Conservation (phyloP, 2,113 vertebrate species). For the Acanthisitta chloris region DNA sequence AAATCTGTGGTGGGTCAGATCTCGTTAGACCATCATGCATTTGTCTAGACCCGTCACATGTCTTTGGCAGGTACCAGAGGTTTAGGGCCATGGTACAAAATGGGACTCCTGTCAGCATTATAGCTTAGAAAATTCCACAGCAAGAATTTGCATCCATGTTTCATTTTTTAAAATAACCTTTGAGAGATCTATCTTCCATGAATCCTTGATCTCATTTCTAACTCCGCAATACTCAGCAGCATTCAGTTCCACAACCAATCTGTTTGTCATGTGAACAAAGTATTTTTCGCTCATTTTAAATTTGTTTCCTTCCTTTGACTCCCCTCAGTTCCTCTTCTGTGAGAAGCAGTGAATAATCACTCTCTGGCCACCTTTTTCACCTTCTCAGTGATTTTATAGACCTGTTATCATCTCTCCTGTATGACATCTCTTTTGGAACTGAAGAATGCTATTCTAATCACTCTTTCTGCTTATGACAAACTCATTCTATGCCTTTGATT, state of each 20-base stretch:
- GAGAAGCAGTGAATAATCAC: neutral
- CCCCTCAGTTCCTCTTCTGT: neutral
- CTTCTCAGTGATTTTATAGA: neutral
- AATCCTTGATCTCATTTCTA: neutral
- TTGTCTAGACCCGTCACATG: neutral
- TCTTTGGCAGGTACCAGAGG: neutral
- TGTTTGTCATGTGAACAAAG: neutral
- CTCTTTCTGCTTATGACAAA: neutral
- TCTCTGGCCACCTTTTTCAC: neutral
- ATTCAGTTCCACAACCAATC: neutral
- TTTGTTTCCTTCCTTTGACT: neutral
- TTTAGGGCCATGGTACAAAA: neutral
- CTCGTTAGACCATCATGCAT: neutral
- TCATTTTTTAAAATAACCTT: neutral
- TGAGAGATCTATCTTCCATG: neutral
- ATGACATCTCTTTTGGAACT: neutral
- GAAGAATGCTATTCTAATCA: neutral
- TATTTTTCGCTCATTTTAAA: neutral
- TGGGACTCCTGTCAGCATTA: neutral
- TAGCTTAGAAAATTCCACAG: neutral
- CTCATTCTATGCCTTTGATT: neutral
- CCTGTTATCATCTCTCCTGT: neutral
- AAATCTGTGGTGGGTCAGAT: neutral
- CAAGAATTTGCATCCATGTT: neutral
- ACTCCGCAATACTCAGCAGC: neutral